Evolutionary conservation across 2,113 vertebrate genomes (phyloP), one percentile per base, ranked within the genome.

Genomic region (Scytalopus superciliaris): DNA sequence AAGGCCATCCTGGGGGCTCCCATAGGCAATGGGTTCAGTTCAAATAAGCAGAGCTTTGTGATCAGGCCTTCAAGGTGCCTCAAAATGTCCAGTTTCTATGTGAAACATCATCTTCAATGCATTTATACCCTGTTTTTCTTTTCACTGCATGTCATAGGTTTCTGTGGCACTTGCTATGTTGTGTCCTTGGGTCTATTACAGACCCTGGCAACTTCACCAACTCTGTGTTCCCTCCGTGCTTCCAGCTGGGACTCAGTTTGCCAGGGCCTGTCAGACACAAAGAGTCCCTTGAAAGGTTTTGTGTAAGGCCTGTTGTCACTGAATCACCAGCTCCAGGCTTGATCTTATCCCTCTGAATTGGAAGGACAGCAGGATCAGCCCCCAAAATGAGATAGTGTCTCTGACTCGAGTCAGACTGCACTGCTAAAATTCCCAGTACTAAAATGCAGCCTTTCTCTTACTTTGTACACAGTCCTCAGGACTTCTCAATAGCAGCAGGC

Each of bases 311-410:
- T 62, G 66, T 84, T 90, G 82, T 95, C 75, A 73, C 80, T 93
- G 91, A 75, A 68, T 24, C 87, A 72, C 80, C 79, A 89, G 55
- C 75, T 87, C 59, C 9, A 68, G 68, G 76, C 91, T 83, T 83
- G 75, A 92, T 95, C 88, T 86, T 81, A 85, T 42, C 78, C 79
- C 90, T 86, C 56, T 39, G 55, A 79, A 44, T 27, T 70, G 44
- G 6, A 67, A 76, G 8, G 39, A 52, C 82, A 85, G 66, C 56
- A 87, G 92, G 84, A 97, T 89, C 6, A 4, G 90, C 84, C 39
- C 92, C 82, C 59, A 83, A 42, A 47, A 83, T 96, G 96, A 97
- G 95, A 92, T 89, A 96, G 81, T 12, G 95, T 97, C 96, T 97
- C 91, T 64, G 72, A 57, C 72, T 81, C 11, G 24, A 90, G 62